Conservation (phyloP, 2,113 vertebrate genomes). For the Seriola rivoliana region DNA sequence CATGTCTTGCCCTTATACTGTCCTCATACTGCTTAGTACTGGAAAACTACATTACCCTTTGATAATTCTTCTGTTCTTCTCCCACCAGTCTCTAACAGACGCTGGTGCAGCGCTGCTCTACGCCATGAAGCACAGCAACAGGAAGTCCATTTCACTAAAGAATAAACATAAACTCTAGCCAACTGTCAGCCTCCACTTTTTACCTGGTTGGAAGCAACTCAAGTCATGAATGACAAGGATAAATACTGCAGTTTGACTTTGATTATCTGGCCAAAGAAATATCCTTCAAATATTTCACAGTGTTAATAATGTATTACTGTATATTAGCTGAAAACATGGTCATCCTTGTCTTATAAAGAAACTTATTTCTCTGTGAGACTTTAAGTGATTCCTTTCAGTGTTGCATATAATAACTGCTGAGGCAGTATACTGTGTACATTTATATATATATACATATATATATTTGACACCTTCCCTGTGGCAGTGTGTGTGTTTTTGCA, state of each 20-base stretch:
- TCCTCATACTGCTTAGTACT: not conserved
- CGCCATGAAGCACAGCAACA: constrained; percentile 80
- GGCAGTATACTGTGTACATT: not conserved
- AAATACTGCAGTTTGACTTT: constrained; percentile 8
- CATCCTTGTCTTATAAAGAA: not conserved
- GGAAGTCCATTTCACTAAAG: constrained; percentile 66
- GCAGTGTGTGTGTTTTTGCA: constrained; percentile 20
- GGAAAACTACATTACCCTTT: not conserved
- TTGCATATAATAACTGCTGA: constrained; percentile 21
- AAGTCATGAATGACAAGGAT: constrained; percentile 21
- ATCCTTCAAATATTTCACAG: constrained; percentile 7
- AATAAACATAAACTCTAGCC: constrained; percentile 43
- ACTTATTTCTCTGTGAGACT: not conserved
- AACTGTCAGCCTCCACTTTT: constrained; percentile 31
- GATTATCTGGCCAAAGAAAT: constrained; percentile 22
- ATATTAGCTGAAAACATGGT: not conserved
- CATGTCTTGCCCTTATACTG: not conserved
- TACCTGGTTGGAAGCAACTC: constrained; percentile 19
- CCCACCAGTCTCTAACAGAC: constrained; percentile 77
- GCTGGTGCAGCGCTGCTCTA: constrained; percentile 78
- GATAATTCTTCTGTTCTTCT: constrained; percentile 18
- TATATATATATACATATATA: constrained; percentile 24
- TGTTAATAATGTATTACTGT: constrained; percentile 27
- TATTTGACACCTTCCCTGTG: constrained; percentile 18
- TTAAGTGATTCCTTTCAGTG: not conserved